Conservation (phyloP, 1,140 invertebrate species). For the Drosophila lini region DNA sequence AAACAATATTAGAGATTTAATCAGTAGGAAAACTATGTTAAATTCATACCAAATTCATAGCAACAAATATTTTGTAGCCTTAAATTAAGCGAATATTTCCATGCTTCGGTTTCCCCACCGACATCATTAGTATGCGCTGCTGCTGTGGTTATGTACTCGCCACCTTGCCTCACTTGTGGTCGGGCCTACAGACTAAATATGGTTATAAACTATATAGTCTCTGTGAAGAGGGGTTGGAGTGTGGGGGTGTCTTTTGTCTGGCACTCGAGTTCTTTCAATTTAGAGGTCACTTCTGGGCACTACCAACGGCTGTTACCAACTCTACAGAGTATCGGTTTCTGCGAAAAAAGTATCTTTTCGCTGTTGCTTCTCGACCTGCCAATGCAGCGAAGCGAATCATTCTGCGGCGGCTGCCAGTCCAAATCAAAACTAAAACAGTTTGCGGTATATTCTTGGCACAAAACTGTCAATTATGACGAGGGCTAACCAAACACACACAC, state of each 20-base stretch:
- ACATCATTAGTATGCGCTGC: constrained; percentile 36
- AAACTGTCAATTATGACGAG: constrained; percentile 77
- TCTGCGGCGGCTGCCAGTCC: constrained; percentile 55
- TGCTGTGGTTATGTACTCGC: constrained; percentile 63
- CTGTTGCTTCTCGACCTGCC: constrained; percentile 49
- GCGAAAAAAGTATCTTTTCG: constrained; percentile 30
- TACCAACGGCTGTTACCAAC: constrained; percentile 22
- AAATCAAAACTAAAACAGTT: constrained; percentile 73
- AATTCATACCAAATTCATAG: too few species aligned
- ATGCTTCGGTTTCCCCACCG: constrained; percentile 42
- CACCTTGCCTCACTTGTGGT: constrained; percentile 70
- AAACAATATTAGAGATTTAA: background rate
- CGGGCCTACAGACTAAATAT: constrained; percentile 2
- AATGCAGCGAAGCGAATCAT: constrained; percentile 70
- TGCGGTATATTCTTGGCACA: constrained; percentile 79
- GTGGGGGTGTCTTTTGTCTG: constrained; percentile 22
- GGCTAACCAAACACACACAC: constrained; percentile 40
- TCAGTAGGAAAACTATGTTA: background rate
- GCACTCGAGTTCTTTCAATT: constrained; percentile 60
- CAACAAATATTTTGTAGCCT: background rate
- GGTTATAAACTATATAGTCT: constrained; percentile 6
- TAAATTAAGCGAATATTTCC: constrained; percentile 53
- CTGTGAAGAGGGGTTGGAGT: constrained; percentile 4
- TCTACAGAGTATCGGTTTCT: constrained; percentile 34
- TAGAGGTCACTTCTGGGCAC: constrained; percentile 62